Conservation (phyloP, 2,113 vertebrate species). For the Heterocephalus glaber region DNA sequence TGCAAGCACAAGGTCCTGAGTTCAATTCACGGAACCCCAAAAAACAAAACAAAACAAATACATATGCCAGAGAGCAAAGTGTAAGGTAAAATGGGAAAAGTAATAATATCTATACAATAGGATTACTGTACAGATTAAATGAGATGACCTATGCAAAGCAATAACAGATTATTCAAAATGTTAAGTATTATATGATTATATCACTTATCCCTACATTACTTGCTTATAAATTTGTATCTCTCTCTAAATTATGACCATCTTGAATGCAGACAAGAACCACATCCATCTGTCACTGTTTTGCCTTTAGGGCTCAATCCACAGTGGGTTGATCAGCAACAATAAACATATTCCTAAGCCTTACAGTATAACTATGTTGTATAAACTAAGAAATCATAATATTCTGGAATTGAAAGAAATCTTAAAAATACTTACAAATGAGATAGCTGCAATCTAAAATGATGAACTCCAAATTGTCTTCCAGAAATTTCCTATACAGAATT, state of each 20-base stretch:
- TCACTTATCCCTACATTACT: background rate
- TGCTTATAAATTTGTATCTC: background rate
- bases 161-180: background rate
- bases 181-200: background rate
- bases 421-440: background rate
- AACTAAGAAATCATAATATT: background rate
- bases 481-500: background rate
- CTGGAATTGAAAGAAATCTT: slow-evolving; percentile 9
- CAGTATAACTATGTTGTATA: background rate
- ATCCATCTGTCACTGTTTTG: background rate
- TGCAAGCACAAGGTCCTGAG: no score
- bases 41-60: no score
- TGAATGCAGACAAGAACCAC: background rate
- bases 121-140: background rate
- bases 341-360: slow-evolving; percentile 8
- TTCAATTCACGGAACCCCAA: no score
- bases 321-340: background rate
- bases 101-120: background rate
- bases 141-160: background rate
- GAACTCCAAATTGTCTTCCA: background rate
- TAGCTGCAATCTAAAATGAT: background rate
- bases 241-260: background rate
- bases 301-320: background rate
- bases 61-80: slow-evolving; percentile 1
- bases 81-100: slow-evolving; percentile 3